Evolutionary conservation across 1,140 invertebrate species (phyloP).

Genomic region (Sweltsa coloradensis): DNA sequence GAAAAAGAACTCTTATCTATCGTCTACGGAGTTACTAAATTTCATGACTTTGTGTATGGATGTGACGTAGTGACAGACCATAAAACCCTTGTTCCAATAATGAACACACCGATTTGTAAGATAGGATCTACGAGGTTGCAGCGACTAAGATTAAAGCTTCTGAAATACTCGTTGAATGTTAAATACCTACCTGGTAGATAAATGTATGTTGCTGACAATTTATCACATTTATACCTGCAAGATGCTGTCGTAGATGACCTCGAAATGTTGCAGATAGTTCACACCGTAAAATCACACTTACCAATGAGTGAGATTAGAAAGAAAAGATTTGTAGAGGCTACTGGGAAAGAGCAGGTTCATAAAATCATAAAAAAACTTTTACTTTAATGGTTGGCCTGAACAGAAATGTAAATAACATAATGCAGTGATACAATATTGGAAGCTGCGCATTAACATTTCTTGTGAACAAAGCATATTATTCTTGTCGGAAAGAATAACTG

Average conservation of each 20-base stretch:
- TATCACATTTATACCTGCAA: constrained; percentile 24
- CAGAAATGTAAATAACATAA: background rate
- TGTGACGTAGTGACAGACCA: constrained; percentile 26
- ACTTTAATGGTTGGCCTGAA: background rate
- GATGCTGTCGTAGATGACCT: constrained; percentile 5
- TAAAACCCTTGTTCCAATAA: constrained; percentile 25
- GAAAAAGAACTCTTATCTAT: constrained; percentile 27
- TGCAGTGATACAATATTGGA: background rate
- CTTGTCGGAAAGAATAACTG: background rate
- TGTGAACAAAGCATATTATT: background rate
- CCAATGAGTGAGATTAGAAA: background rate
- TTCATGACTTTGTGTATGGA: constrained; percentile 25
- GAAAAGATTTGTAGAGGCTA: background rate
- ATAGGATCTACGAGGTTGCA: constrained; percentile 27
- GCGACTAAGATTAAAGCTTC: constrained; percentile 25
- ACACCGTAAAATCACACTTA: no score
- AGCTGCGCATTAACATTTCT: background rate
- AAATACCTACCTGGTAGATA: constrained; percentile 28
- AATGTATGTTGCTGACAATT: constrained; percentile 30
- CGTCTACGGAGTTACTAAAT: constrained; percentile 21
- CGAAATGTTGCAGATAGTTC: no score
- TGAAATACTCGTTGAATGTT: constrained; percentile 24
- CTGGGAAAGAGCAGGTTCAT: background rate
- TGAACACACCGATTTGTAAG: constrained; percentile 26
- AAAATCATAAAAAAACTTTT: background rate